Evolutionary conservation across 1,140 invertebrate genomes (phyloP).

Genomic region (Pogonomyrmex californicus): DNA sequence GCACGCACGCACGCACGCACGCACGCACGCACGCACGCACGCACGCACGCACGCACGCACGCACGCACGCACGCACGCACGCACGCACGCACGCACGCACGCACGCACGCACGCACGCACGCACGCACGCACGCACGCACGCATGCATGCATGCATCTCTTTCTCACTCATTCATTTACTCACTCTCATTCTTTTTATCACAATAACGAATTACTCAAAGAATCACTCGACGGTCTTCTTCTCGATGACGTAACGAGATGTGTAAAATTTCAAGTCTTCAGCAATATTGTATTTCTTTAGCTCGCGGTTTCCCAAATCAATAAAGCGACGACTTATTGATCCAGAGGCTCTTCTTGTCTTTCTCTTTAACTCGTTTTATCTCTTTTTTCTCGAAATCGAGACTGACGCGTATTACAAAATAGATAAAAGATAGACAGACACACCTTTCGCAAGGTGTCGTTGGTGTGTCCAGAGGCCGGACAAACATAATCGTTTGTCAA

Average conservation of each 20-base stretch:
- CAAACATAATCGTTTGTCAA: constrained; percentile 48
- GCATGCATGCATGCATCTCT: too few relatives aligned
- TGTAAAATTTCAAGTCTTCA: background rate
- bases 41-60: too few relatives aligned
- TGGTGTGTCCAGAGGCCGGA: background rate
- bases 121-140: too few relatives aligned
- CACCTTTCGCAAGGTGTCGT: constrained; percentile 4
- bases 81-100: too few relatives aligned
- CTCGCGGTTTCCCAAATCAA: constrained; percentile 67
- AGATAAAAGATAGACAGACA: constrained; percentile 48
- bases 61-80: too few relatives aligned
- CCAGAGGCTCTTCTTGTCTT: constrained; percentile 37
- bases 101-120: too few relatives aligned
- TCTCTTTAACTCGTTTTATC: constrained; percentile 12
- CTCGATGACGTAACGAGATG: background rate
- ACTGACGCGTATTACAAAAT: constrained; percentile 27
- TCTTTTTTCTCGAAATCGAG: constrained; percentile 50
- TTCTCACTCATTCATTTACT: too few relatives aligned
- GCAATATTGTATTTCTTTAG: constrained; percentile 58
- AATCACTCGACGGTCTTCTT: background rate
- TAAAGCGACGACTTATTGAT: constrained; percentile 72
- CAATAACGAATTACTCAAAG: too few relatives aligned
- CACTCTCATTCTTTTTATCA: too few relatives aligned
- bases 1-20: too few relatives aligned
- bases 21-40: too few relatives aligned